These are phyloP conservation scores for Idaea dimidiata DNA, from an alignment of 2,888 invertebrate species.

Conservation along the genomic window DNA sequence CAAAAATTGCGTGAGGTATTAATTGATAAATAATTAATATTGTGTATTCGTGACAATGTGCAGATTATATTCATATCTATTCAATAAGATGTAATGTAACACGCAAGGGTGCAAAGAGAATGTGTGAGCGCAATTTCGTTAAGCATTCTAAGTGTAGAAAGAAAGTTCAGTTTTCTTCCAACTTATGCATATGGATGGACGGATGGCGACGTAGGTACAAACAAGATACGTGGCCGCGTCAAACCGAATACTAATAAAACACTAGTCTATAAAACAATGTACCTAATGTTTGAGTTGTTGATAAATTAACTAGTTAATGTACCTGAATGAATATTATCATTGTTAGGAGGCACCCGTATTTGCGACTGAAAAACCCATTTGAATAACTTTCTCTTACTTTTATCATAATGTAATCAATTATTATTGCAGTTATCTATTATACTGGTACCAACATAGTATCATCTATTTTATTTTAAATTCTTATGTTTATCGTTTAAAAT, in stretches of 20 bases:
- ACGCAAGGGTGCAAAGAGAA: constrained; percentile 62
- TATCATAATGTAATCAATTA: neutral
- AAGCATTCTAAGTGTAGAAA: constrained; percentile 59
- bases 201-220: constrained; percentile 10
- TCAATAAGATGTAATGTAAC: constrained; percentile 32
- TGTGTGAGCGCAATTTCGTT: constrained; percentile 63
- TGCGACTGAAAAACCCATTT: neutral
- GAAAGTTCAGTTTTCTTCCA: constrained; percentile 69
- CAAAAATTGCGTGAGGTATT: neutral
- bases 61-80: constrained; percentile 14
- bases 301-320: neutral
- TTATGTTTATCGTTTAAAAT: neutral
- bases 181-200: constrained; percentile 65
- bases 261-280: neutral
- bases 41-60: constrained; percentile 3
- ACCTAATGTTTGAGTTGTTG: neutral
- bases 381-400: neutral
- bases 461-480: neutral
- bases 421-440: neutral
- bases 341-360: neutral
- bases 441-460: neutral
- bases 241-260: neutral
- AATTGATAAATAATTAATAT: constrained; percentile 5
- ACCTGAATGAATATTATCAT: neutral
- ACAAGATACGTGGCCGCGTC: constrained; percentile 14